Conservation (phyloP, 2,113 vertebrate genomes). For the Rissa tridactyla region DNA sequence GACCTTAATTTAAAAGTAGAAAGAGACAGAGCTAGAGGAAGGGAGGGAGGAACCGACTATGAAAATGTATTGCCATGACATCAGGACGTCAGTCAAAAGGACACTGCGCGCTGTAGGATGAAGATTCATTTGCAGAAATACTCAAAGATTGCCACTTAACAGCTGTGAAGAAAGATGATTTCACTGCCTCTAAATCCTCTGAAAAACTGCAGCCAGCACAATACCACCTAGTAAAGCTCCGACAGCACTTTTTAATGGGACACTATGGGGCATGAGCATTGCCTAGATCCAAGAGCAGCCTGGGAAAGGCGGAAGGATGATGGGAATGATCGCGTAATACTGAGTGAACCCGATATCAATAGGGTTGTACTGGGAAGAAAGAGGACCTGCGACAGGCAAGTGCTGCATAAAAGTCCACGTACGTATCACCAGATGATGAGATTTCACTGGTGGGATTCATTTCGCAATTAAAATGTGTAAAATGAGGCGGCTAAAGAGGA, state of each 20-base stretch:
- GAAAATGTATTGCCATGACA: not conserved
- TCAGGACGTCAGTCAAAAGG: not conserved
- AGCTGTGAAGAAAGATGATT: not conserved
- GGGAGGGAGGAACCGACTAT: not conserved
- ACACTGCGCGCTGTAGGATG: not conserved
- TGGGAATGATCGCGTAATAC: not conserved
- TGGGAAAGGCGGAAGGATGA: not conserved
- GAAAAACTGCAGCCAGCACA: not conserved
- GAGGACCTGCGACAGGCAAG: not conserved
- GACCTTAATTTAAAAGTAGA: not conserved
- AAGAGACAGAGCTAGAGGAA: not conserved
- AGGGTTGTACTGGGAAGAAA: not conserved
- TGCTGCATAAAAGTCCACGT: not conserved
- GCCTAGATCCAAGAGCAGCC: not conserved
- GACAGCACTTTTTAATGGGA: not conserved
- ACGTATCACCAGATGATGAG: not conserved
- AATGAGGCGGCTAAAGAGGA: not conserved
- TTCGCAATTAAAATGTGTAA: not conserved
- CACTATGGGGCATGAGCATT: not conserved
- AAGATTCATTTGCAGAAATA: not conserved
- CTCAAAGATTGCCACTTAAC: not conserved
- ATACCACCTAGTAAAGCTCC: not conserved
- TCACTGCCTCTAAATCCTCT: not conserved
- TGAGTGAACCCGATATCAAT: fast-evolving
- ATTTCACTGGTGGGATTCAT: not conserved